Evolutionary conservation across 2,113 vertebrate genomes (phyloP).

Genomic region (Notechis scutatus): DNA sequence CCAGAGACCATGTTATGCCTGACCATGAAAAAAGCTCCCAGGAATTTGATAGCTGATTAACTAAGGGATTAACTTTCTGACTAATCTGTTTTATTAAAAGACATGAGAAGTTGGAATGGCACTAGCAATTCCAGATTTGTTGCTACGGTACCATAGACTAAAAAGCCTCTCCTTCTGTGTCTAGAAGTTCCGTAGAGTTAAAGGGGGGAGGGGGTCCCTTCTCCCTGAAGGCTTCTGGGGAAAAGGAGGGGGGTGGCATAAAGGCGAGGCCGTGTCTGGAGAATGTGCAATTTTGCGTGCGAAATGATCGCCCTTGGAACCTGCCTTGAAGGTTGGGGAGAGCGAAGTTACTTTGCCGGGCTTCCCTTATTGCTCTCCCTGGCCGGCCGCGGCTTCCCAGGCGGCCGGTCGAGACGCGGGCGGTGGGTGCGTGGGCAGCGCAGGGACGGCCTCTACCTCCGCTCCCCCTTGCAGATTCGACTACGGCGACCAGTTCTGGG

Average conservation of each 20-base stretch:
- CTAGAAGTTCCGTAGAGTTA: not conserved
- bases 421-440: too few relatives aligned
- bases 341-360: not conserved
- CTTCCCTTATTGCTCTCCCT: not conserved
- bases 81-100: not conserved
- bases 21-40: not conserved
- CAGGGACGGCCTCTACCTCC: not conserved
- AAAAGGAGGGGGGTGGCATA: not conserved
- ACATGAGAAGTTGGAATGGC: not conserved
- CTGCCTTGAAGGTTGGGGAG: not conserved
- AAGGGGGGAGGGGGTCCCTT: not conserved
- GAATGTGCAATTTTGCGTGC: not conserved
- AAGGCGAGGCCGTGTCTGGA: not conserved
- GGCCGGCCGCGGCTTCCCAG: not conserved
- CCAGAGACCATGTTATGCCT: not conserved
- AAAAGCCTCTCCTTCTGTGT: not conserved
- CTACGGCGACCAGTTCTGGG: conserved; percentile 8
- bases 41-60: not conserved
- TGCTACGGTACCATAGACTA: not conserved
- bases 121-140: not conserved
- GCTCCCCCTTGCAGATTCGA: not conserved
- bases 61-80: not conserved
- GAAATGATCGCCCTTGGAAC: not conserved
- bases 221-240: not conserved
- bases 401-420: not conserved